Base-by-base conservation (phyloP, 2,888 invertebrate species). In the Biston stratarius region DNA sequence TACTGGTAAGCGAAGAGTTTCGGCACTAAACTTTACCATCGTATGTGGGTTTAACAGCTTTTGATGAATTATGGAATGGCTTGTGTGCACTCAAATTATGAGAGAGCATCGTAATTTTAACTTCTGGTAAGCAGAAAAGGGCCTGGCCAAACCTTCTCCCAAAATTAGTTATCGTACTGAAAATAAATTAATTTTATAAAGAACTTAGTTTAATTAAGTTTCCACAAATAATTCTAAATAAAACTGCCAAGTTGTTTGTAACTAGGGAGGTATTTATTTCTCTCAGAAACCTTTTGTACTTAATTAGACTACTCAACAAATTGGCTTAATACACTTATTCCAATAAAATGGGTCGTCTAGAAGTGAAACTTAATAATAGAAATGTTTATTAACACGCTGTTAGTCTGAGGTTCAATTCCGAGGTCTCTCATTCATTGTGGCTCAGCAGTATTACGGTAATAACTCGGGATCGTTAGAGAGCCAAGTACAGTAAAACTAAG, bases 21-120 rank as follows among this genome's bases (percentile, higher is more conserved):
- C 63, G 61, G 58, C 64, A 68, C 64, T 64, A 60, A 74, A 72
- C 38, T 74, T 74, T 65, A 63, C 61, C 56, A 60, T 68, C 63
- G 42, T 56, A 68, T 64, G 67, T 56, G 67, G 67, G 63, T 68
- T 68, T 63, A 68, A 71, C 64, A 69, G 64, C 68, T 71, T 69
- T 53, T 71, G 64, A 74, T 73, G 71, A 74, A 73, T 74, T 74
- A 73, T 73, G 69, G 49, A 60, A 64, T 42, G 42, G 56, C 15
- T 62, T 61, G 57, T 52, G 62, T 67, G 67, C 58, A 62, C 42
- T 58, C 62, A 62, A 67, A 59, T 67, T 61, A 57, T 47, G 51
- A 34, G 49, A 58, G 49, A 44, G 61, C 61, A 24, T 45, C 57
- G 45, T 64, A 52, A 51, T n/a, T 24, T 11, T 44, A 48, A 33